These are phyloP conservation scores for Pachypeltis micranthus DNA, from an alignment of 1,140 invertebrate genomes.

Conservation along the genomic window DNA sequence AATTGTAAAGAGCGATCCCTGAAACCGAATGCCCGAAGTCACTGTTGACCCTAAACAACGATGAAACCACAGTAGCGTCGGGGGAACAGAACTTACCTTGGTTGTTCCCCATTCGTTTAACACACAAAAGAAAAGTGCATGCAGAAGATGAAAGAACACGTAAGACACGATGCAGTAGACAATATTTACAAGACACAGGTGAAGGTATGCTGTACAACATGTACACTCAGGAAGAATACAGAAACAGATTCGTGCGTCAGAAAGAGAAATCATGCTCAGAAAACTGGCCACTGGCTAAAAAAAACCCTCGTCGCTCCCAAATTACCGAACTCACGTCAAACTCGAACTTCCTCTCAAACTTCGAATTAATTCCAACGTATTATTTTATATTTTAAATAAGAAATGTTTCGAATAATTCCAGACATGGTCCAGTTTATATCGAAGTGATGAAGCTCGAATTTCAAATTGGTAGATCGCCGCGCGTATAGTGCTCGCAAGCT, in stretches of 20 bases:
- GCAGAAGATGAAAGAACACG: conserved; percentile 14
- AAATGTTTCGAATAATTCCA: too few species aligned
- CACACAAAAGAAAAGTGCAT: conserved; percentile 9
- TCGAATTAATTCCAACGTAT: too few species aligned
- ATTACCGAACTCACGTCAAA: too few species aligned
- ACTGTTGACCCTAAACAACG: conserved; percentile 12
- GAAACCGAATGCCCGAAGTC: not conserved
- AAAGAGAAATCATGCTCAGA: conserved; percentile 15
- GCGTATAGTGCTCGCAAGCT: too few species aligned
- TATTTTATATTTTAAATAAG: too few species aligned
- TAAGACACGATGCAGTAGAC: conserved; percentile 20
- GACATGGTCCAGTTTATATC: too few species aligned
- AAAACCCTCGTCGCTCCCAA: not conserved
- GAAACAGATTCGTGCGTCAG: conserved; percentile 18
- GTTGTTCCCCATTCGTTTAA: conserved; percentile 19
- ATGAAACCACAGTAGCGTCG: conserved; percentile 11
- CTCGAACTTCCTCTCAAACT: too few species aligned
- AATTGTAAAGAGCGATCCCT: not conserved
- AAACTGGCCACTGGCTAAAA: not conserved
- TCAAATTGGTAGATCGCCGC: too few species aligned
- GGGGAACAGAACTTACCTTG: conserved; percentile 19
- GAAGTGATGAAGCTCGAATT: too few species aligned
- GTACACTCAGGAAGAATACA: not conserved
- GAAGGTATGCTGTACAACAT: conserved; percentile 12
- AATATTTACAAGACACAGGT: conserved; percentile 20